phyloP scores from a whole-genome alignment of 2,113 vertebrate species.

The Rynchops niger region DNA sequence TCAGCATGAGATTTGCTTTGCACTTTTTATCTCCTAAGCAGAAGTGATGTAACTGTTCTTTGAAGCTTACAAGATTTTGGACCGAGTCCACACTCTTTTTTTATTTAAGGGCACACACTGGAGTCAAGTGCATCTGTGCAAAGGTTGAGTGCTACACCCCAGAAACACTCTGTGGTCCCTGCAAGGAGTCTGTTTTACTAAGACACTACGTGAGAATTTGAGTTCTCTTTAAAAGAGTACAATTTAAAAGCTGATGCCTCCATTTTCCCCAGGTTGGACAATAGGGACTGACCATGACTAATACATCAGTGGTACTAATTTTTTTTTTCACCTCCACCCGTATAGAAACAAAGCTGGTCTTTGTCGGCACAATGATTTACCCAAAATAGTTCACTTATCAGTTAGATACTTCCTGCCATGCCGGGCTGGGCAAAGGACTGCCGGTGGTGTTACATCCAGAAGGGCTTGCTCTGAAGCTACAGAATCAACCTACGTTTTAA shows the following conservation, averaged over 20 bases:
- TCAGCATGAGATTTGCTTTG: background rate
- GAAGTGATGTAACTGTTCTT: background rate
- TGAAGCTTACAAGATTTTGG: background rate
- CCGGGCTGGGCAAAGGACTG: background rate
- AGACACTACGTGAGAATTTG: fast-evolving
- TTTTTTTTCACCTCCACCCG: background rate
- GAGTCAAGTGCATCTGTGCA: background rate
- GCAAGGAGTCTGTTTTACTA: background rate
- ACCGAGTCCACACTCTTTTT: background rate
- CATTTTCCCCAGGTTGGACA: background rate
- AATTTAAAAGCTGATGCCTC: background rate
- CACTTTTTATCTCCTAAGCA: background rate
- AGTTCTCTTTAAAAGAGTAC: background rate
- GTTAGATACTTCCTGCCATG: conserved; percentile 13
- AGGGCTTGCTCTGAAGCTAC: background rate
- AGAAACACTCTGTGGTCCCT: background rate
- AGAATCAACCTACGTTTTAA: background rate
- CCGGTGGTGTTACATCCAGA: background rate
- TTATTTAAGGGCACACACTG: background rate
- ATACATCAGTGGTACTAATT: background rate
- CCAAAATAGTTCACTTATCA: conserved; percentile 51
- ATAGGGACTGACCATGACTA: background rate
- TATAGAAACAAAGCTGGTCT: background rate
- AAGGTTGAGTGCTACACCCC: background rate
- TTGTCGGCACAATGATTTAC: conserved; percentile 4